Conservation (phyloP, 1,140 invertebrate species). For the Caenorhabditis tropicalis region DNA sequence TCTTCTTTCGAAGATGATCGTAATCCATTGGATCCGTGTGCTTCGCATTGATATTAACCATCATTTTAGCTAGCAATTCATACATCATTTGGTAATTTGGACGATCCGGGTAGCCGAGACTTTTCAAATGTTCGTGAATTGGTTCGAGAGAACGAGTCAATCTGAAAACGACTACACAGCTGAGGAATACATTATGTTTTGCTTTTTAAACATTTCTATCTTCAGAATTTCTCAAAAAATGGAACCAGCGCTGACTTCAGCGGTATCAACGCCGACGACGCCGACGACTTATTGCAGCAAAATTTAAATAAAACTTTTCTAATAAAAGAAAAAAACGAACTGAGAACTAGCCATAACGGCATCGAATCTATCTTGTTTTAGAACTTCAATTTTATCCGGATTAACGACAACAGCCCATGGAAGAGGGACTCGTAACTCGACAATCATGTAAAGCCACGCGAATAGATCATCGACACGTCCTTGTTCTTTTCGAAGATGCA, state of each 20-base stretch:
- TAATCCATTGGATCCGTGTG: constrained; percentile 35
- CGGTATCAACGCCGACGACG: too few species aligned
- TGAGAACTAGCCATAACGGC: neutral
- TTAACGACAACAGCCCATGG: constrained; percentile 56
- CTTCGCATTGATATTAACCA: neutral
- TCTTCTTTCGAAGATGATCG: constrained; percentile 5
- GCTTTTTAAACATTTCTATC: too few species aligned
- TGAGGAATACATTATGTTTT: too few species aligned
- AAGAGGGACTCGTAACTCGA: constrained; percentile 63
- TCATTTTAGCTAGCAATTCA: neutral
- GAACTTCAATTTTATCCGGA: constrained; percentile 3
- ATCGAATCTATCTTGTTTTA: neutral
- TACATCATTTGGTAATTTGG: neutral
- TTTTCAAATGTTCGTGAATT: neutral
- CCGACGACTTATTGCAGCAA: too few species aligned
- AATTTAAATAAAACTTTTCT: too few species aligned
- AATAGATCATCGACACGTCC: constrained; percentile 66
- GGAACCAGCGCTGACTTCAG: too few species aligned
- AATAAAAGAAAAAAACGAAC: neutral
- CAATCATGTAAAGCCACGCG: constrained; percentile 66
- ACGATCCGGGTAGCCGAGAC: neutral
- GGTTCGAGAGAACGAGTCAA: neutral
- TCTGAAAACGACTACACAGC: too few species aligned
- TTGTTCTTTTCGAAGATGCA: constrained; percentile 1
- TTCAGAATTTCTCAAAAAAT: too few species aligned